Conservation (phyloP, 2,888 invertebrate genomes). For the Noctua comes region DNA sequence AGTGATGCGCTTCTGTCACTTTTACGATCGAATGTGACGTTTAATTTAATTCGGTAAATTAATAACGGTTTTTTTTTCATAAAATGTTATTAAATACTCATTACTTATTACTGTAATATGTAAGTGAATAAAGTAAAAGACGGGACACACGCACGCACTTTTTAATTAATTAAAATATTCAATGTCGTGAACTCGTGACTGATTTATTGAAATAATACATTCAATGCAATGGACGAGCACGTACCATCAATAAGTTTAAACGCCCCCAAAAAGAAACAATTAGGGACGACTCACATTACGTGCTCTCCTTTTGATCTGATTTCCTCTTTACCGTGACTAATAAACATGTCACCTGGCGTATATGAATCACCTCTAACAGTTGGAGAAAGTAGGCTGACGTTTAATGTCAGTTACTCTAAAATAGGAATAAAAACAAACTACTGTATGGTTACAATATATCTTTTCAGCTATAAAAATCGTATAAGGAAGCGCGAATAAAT, state of each 20-base stretch:
- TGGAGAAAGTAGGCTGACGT: constrained; percentile 54
- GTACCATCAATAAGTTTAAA: constrained; percentile 35
- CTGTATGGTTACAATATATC: constrained; percentile 55
- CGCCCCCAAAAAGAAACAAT: constrained; percentile 30
- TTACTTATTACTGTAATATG: not conserved
- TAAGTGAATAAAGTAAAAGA: not conserved
- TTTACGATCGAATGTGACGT: constrained; percentile 28
- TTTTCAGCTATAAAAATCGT: constrained; percentile 62
- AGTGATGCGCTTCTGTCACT: constrained; percentile 33
- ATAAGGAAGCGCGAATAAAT: constrained; percentile 71
- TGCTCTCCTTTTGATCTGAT: constrained; percentile 39
- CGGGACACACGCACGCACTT: not conserved
- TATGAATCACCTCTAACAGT: constrained; percentile 38
- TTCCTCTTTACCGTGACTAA: constrained; percentile 27
- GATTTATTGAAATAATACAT: constrained; percentile 59
- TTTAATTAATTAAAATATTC: constrained; percentile 32
- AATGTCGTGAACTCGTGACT: constrained; percentile 39
- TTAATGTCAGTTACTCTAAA: constrained; percentile 44
- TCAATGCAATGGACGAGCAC: constrained; percentile 44
- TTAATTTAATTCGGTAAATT: constrained; percentile 27
- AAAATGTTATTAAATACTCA: not conserved
- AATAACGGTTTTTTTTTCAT: constrained; percentile 6
- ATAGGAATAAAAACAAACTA: constrained; percentile 57
- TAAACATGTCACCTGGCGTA: constrained; percentile 53
- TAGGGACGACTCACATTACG: constrained; percentile 3